These are phyloP conservation scores for Melanotus villosus DNA, from an alignment of 2,888 invertebrate species.

Conservation along the genomic window DNA sequence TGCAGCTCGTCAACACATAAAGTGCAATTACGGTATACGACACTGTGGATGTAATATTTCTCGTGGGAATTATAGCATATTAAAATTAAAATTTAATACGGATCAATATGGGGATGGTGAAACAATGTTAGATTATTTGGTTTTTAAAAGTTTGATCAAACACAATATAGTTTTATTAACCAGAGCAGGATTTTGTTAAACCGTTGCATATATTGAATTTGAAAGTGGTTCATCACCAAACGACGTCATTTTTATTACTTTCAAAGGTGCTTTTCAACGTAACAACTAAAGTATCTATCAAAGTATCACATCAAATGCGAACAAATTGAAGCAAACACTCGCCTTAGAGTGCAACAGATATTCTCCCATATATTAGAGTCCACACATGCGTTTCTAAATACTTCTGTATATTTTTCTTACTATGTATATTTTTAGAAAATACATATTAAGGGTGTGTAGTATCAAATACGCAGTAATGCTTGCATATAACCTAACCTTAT, in stretches of 20 bases:
- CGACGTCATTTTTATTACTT: constrained; percentile 33
- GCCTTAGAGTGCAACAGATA: constrained; percentile 54
- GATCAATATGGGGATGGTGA: too few relatives aligned
- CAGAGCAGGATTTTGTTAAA: too few relatives aligned
- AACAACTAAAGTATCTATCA: constrained; percentile 40
- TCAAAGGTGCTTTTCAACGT: constrained; percentile 34
- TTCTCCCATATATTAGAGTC: constrained; percentile 43
- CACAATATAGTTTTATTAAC: too few relatives aligned
- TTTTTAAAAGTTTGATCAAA: too few relatives aligned
- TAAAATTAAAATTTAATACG: too few relatives aligned
- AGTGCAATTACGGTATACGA: too few relatives aligned
- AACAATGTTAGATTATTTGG: too few relatives aligned
- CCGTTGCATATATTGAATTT: too few relatives aligned
- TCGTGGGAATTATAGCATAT: too few relatives aligned
- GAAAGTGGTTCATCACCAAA: constrained; percentile 41
- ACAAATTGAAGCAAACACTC: constrained; percentile 62
- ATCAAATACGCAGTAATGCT: constrained; percentile 58
- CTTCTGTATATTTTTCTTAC: constrained; percentile 46
- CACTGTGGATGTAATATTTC: too few relatives aligned
- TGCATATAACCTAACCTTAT: constrained; percentile 53
- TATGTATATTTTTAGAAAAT: constrained; percentile 66
- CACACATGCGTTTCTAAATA: constrained; percentile 33
- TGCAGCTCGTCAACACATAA: too few relatives aligned
- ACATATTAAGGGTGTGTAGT: constrained; percentile 64
- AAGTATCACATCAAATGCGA: constrained; percentile 67